phyloP scores from a whole-genome alignment of 1,140 invertebrate species.

The Drosophila littoralis region DNA sequence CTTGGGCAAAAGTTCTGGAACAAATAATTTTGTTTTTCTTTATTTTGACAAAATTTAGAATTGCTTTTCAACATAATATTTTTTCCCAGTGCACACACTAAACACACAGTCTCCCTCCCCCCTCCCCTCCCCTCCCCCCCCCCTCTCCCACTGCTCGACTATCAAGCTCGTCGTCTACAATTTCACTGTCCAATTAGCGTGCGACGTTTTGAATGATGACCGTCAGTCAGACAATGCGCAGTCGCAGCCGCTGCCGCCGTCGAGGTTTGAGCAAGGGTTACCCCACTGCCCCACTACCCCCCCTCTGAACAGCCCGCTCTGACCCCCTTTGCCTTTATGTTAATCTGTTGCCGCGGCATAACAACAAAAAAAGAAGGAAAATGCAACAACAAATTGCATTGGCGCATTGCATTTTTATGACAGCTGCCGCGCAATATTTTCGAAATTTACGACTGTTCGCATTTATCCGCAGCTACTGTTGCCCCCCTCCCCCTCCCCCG shows the following conservation, averaged over 20 bases:
- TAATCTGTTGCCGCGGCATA: constrained; percentile 59
- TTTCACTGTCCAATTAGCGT: constrained; percentile 80
- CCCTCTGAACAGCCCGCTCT: not conserved
- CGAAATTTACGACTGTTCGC: constrained; percentile 64
- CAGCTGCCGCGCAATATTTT: constrained; percentile 71
- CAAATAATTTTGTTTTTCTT: too few species aligned
- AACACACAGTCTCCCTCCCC: not conserved
- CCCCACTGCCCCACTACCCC: not conserved
- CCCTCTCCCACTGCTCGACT: not conserved
- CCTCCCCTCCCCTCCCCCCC: not conserved
- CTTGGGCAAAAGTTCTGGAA: too few species aligned
- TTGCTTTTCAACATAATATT: not conserved
- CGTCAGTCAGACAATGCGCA: constrained; percentile 78
- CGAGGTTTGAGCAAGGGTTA: constrained; percentile 19
- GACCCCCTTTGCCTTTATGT: constrained; percentile 24
- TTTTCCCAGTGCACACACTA: constrained; percentile 11
- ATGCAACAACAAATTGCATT: constrained; percentile 69
- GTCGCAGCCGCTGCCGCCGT: constrained; percentile 40
- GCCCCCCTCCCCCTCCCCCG: not conserved
- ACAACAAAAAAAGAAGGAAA: constrained; percentile 13
- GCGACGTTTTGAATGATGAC: constrained; percentile 81
- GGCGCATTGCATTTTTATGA: constrained; percentile 76
- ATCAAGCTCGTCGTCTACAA: constrained; percentile 42
- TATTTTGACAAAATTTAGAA: not conserved
- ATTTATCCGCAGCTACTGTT: constrained; percentile 29